A percentile compares a stretch with the other conserved stretches of the same genome.
Evolutionary conservation across 2,888 invertebrate species (phyloP).

Genomic region (Poecilus cupreus): DNA sequence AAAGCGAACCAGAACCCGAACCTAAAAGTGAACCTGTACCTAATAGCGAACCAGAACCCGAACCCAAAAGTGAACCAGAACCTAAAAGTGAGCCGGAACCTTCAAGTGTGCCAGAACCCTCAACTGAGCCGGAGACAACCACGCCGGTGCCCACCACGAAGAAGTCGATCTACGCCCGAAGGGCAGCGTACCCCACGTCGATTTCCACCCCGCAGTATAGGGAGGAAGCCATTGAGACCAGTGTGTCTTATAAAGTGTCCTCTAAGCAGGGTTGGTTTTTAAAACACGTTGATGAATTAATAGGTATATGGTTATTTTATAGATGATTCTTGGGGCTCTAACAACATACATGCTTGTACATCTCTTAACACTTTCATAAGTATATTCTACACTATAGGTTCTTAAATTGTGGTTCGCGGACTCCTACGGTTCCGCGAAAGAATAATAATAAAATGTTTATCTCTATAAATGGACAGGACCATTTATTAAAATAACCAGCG

Average conservation of each 20-base stretch:
- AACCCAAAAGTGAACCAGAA: constrained; percentile 68
- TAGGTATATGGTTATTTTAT: no score
- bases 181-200: constrained; percentile 67
- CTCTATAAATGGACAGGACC: no score
- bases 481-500: no score
- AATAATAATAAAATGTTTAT: no score
- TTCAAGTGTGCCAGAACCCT: constrained; percentile 68
- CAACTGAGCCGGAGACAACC: constrained; percentile 69
- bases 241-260: constrained; percentile 87
- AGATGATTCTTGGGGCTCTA: no score
- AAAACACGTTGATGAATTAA: no score
- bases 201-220: constrained; percentile 61
- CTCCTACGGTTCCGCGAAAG: no score
- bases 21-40: no score
- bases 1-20: constrained; percentile 70
- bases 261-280: constrained; percentile 74
- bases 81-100: constrained; percentile 69
- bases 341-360: no score
- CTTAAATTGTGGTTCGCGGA: no score
- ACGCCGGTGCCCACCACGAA: constrained; percentile 66
- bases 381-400: no score
- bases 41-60: constrained; percentile 69
- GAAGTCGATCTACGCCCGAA: constrained; percentile 69
- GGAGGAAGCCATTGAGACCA: constrained; percentile 85
- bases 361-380: no score